A percentile compares a stretch with the other conserved stretches of the same genome.
Evolutionary conservation across 2,113 vertebrate species (phyloP).

Genomic region (Galeopterus variegatus): DNA sequence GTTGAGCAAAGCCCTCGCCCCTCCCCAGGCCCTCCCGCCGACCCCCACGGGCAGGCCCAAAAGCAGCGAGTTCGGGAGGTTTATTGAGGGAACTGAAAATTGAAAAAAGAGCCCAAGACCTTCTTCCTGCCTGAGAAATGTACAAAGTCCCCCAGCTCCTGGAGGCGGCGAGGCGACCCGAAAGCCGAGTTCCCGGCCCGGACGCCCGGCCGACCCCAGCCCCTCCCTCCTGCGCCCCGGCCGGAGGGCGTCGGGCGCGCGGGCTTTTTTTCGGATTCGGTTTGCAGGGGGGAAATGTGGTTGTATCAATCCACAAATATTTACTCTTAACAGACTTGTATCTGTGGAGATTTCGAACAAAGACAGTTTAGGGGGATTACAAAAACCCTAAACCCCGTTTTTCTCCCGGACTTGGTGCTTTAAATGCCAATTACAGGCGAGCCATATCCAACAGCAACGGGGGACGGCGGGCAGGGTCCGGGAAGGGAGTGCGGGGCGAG

Average conservation of each 20-base stretch:
- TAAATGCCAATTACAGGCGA: conserved; percentile 79
- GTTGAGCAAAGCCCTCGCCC: neutral
- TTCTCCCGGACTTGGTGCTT: conserved; percentile 83
- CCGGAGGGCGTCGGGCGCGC: neutral
- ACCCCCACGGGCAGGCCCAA: conserved; percentile 43
- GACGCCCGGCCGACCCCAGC: neutral
- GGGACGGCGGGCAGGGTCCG: conserved; percentile 86
- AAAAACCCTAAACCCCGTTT: conserved; percentile 86
- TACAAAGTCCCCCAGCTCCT: conserved; percentile 43
- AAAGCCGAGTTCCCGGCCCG: neutral
- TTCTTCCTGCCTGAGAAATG: conserved; percentile 61
- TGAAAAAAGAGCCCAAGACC: conserved; percentile 2
- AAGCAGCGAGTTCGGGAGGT: conserved; percentile 12
- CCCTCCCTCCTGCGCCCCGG: neutral
- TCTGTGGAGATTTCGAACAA: conserved; percentile 87
- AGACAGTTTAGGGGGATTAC: conserved; percentile 88
- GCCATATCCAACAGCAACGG: conserved; percentile 86
- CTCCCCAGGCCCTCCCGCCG: neutral
- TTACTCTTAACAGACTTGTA: conserved; percentile 88
- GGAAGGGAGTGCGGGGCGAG: conserved; percentile 82
- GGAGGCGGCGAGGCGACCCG: neutral
- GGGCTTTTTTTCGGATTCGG: conserved; percentile 62
- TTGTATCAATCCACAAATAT: conserved; percentile 86
- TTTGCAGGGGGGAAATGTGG: conserved; percentile 79
- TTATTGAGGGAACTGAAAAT: conserved; percentile 72